Evolutionary conservation across 1,140 invertebrate genomes (phyloP).

Genomic region (Drosophila seguyi): DNA sequence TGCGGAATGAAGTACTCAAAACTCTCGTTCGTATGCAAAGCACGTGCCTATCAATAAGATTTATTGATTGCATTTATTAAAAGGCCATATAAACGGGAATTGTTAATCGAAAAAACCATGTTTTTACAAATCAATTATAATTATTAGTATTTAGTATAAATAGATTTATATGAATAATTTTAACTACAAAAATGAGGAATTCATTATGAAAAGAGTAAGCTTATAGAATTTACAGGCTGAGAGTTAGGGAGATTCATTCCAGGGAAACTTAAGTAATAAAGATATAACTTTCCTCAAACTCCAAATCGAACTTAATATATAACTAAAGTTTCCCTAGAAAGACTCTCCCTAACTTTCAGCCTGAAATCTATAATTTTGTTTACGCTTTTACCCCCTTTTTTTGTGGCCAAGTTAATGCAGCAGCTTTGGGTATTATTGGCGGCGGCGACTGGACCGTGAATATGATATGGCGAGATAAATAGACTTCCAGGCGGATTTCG

Average conservation of each 20-base stretch:
- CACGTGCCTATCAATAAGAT: constrained; percentile 12
- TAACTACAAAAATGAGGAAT: background rate
- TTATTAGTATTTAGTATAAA: background rate
- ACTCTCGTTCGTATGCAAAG: constrained; percentile 1
- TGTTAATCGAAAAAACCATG: background rate
- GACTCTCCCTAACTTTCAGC: background rate
- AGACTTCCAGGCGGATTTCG: constrained; percentile 28
- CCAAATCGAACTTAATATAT: background rate
- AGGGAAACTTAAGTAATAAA: too few species aligned
- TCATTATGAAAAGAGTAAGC: background rate
- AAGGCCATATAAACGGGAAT: constrained; percentile 4
- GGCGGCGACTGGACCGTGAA: constrained; percentile 25
- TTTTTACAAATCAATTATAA: background rate
- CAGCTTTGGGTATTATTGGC: constrained; percentile 35
- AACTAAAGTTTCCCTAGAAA: background rate
- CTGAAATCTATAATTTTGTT: constrained; percentile 25
- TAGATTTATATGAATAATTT: background rate
- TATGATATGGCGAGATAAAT: constrained; percentile 32
- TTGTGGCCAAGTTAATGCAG: constrained; percentile 33
- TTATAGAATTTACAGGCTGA: too few species aligned
- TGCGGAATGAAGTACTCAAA: background rate
- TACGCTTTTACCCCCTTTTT: constrained; percentile 5
- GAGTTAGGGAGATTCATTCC: too few species aligned
- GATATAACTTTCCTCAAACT: background rate
- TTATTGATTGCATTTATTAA: constrained; percentile 26